Evolutionary conservation across 2,888 invertebrate species (phyloP).

Genomic region (Eristalis tenax): DNA sequence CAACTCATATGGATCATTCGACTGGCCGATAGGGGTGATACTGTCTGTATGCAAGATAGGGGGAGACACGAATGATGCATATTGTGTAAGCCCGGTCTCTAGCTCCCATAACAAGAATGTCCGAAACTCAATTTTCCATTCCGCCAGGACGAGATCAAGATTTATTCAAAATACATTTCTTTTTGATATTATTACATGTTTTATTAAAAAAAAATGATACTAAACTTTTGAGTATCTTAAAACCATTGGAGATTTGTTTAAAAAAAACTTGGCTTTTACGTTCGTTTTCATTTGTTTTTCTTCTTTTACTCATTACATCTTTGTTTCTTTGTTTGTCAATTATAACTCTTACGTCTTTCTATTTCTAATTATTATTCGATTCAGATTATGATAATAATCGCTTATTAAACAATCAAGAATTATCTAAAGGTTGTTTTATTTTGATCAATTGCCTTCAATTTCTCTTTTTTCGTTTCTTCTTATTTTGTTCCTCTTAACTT

Average conservation of each 20-base stretch:
- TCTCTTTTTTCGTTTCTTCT: neutral
- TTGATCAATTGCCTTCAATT: conserved; percentile 18
- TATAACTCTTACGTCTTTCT: neutral
- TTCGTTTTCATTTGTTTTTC: neutral
- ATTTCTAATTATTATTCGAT: conserved; percentile 10
- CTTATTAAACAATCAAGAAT: conserved; percentile 32
- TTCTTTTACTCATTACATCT: neutral
- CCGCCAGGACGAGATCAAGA: neutral
- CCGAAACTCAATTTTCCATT: neutral
- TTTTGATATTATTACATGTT: conserved; percentile 25
- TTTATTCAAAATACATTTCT: neutral
- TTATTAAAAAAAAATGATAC: conserved; percentile 36
- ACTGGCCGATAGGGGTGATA: too few relatives aligned
- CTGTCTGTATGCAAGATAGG: too few relatives aligned
- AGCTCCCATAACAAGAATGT: too few relatives aligned
- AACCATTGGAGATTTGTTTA: conserved; percentile 27
- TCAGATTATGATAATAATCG: conserved; percentile 18
- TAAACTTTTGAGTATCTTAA: conserved; percentile 29
- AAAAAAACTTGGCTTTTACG: conserved; percentile 27
- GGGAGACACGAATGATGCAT: too few relatives aligned
- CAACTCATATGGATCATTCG: too few relatives aligned
- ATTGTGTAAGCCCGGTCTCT: too few relatives aligned
- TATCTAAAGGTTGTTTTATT: conserved; percentile 24
- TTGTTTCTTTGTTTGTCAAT: neutral
- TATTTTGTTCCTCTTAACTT: conserved; percentile 7